Evolutionary conservation across 2,888 invertebrate species (phyloP).

Genomic region (Parascotia fuliginaria): DNA sequence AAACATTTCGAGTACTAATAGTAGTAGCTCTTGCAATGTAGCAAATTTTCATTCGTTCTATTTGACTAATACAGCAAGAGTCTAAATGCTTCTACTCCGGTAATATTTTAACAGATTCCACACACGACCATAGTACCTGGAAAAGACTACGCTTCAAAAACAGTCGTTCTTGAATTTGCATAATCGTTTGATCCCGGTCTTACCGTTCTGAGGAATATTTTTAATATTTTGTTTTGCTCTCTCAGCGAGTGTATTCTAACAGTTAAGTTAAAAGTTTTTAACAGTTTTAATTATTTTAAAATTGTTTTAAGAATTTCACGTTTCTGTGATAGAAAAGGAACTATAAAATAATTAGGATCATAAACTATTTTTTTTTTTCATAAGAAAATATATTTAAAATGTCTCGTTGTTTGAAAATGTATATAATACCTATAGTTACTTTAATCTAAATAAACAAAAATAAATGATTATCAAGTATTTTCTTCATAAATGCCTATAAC

Average conservation of each 20-base stretch:
- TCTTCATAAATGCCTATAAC: too few relatives aligned
- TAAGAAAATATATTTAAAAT: too few relatives aligned
- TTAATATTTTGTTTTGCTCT: conserved; percentile 20
- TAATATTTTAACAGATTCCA: conserved; percentile 29
- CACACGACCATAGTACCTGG: conserved; percentile 13
- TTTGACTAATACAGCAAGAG: conserved; percentile 54
- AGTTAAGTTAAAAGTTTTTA: neutral
- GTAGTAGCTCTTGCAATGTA: conserved; percentile 32
- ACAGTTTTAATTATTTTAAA: neutral
- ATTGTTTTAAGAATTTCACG: too few relatives aligned
- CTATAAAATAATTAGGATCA: too few relatives aligned
- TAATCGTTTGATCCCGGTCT: conserved; percentile 36
- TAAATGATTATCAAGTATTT: too few relatives aligned
- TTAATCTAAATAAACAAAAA: too few relatives aligned
- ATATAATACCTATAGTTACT: too few relatives aligned
- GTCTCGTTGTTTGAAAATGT: too few relatives aligned
- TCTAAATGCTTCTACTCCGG: conserved; percentile 20
- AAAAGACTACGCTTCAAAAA: conserved; percentile 17
- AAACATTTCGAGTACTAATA: conserved; percentile 9
- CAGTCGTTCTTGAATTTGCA: conserved; percentile 30
- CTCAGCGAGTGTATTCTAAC: neutral
- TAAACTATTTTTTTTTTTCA: too few relatives aligned
- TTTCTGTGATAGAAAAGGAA: too few relatives aligned
- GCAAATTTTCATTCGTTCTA: conserved; percentile 48
- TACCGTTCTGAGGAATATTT: conserved; percentile 1